Evolutionary conservation across 1,140 invertebrate species (phyloP).

Genomic region (Dermatophagoides farinae): DNA sequence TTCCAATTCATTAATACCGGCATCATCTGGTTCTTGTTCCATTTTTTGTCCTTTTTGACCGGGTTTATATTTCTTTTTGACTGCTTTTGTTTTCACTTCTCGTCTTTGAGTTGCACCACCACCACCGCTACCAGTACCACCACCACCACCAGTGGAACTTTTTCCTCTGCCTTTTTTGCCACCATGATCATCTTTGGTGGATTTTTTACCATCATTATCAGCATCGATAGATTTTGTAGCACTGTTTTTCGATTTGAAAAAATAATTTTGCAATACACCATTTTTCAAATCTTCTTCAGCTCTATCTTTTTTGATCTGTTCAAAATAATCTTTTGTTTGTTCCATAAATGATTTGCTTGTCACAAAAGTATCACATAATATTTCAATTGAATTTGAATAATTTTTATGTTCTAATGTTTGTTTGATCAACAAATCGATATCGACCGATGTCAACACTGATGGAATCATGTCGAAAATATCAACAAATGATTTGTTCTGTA

Average conservation of each 20-base stretch:
- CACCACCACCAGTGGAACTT: slow-evolving; percentile 29
- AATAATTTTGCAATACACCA: slow-evolving; percentile 10
- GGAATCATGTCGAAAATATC: slow-evolving; percentile 38
- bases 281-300: slow-evolving; percentile 36
- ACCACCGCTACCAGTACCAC: slow-evolving; percentile 62
- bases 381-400: slow-evolving; percentile 11
- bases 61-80: slow-evolving; percentile 42
- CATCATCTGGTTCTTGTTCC: slow-evolving; percentile 28
- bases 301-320: slow-evolving; percentile 42
- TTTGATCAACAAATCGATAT: slow-evolving; percentile 18
- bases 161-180: slow-evolving; percentile 6
- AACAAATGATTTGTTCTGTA: slow-evolving; percentile 46
- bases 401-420: slow-evolving; percentile 14
- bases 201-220: slow-evolving; percentile 39
- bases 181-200: slow-evolving; percentile 49
- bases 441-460: slow-evolving; percentile 18
- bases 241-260: slow-evolving; percentile 23
- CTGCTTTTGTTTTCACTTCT: slow-evolving; percentile 84
- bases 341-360: slow-evolving; percentile 41
- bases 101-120: slow-evolving; percentile 76
- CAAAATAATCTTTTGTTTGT: slow-evolving; percentile 43
- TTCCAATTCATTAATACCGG: neutral
- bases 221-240: slow-evolving; percentile 19
- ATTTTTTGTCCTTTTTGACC: slow-evolving; percentile 22
- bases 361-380: slow-evolving; percentile 31